Evolutionary conservation across 2,888 invertebrate genomes (phyloP), one percentile per base, ranked within the genome.

Genomic region (Palloptera scutellata): DNA sequence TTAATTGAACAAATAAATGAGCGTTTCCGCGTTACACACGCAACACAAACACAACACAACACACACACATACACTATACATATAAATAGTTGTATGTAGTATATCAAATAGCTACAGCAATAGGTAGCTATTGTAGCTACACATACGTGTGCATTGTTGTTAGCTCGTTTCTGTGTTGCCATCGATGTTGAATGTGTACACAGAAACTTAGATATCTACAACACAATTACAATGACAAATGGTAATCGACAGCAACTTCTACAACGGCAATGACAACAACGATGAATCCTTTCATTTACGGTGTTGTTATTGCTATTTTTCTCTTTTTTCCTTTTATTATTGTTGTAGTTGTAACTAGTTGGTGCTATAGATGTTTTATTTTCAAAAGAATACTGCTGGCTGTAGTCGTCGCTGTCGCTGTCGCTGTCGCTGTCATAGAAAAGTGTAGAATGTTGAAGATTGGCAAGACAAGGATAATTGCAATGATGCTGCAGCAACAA

Each of bases 1-100:
- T 65, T 65, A 65, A 65, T 59, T 65, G 65, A 6, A 60, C 45
- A 60, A 45, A 65, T 53, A 30, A 53, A 15, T 53, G 45, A 48
- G 48, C 4, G 13, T 8, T 15, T 40, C 58, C 19, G 2, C 53
- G 11, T 12, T 5, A 20, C 20, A n/a, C 40, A 9, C 13, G 54
- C 54, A 52, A 19, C 17, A 20, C 13, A 54, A 20, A 19, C 1
- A 19, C 19, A 9, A 9, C 17, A 30, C 6, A 54, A n/a, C 20
- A 19, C 55, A 11, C 1, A 19, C n/a, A 13, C 15, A 30, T 8
- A 55, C 40, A 9, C 40, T 55, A 55, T 54, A 12, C n/a, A 20
- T 20, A 8, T 40, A n/a, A 4, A 6, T 30, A 30, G 30, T 30
- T 4, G 30, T 30, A 30, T 30, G 30, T 30, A 30, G 30, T 30